Evolutionary conservation across 2,888 invertebrate genomes (phyloP), one percentile per base, ranked within the genome.

Genomic region (Andrena minutula): DNA sequence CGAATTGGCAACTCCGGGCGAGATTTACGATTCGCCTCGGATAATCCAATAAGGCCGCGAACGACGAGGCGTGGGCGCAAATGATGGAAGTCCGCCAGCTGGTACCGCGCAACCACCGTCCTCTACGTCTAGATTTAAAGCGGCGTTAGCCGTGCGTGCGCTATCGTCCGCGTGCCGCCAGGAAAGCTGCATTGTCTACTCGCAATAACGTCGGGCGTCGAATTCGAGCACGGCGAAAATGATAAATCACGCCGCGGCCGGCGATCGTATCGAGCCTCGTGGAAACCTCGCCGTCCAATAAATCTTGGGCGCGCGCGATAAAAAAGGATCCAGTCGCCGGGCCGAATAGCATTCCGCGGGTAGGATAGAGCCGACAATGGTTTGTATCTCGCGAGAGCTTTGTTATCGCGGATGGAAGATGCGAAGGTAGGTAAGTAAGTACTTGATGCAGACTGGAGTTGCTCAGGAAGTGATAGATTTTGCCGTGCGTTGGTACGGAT

Each of bases 11-110:
- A 71, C 78, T 76, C 64, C 35, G 10, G 47, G 10, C 35, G 84
- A 88, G 88, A 90, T 90, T 89, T 90, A 89, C 83, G 88, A 86
- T 86, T 78, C 74, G 82, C 69, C 70, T 35, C 77, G 76, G 76
- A 84, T 88, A 88, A 88, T 86, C 83, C 85, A 86, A 86, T 86
- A 86, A 89, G 84, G 84, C 84, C 69, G 77, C 75, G 75, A 79
- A 80, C 82, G 81, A 81, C 66, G 75, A 75, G 64, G 70, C 80
- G 81, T 84, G 83, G 84, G 83, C 76, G 81, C 69, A 58, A 86
- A 80, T 75, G 86, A 87, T 85, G 82, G 79, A 83, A 87, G 87
- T 75, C 66, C 60, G 85, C 86, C 86, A 83, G 74, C 70, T 86
- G 79, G 64, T 56, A n/a, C 72, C 72, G 56, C 74, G 73, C 76